Evolutionary conservation across 2,113 vertebrate species (phyloP).

Genomic region (Corvus cornix): DNA sequence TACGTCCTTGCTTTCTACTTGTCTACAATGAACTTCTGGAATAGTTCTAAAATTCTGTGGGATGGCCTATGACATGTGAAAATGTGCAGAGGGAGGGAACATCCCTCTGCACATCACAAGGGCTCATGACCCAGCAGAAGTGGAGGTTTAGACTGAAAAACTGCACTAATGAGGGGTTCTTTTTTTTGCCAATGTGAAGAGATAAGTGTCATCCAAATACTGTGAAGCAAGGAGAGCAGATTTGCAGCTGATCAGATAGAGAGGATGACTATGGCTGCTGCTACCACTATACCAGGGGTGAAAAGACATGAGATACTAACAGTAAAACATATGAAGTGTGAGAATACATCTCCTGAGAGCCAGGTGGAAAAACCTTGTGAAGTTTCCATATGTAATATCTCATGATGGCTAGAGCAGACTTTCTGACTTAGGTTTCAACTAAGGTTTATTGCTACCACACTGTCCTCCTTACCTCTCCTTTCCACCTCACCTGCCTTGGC

Average conservation of each 20-base stretch:
- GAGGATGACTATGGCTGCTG: background rate
- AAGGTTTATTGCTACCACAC: background rate
- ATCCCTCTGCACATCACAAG: background rate
- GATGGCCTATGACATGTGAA: fast-evolving
- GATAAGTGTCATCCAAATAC: background rate
- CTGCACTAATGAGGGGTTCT: background rate
- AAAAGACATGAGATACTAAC: background rate
- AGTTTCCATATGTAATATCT: background rate
- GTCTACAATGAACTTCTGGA: background rate
- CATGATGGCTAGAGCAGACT: background rate
- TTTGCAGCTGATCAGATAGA: background rate
- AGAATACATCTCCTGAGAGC: background rate
- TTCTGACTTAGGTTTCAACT: background rate
- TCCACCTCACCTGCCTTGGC: background rate
- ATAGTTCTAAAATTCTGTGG: background rate
- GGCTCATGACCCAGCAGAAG: background rate
- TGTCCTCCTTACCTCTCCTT: background rate
- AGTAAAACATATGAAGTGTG: background rate
- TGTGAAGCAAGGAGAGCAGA: background rate
- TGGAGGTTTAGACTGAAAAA: background rate
- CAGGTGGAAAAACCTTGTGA: background rate
- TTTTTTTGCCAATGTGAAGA: background rate
- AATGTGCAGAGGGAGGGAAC: background rate
- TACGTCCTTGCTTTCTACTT: background rate
- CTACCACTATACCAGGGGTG: too few species aligned